These are phyloP conservation scores for Lutraria lutraria DNA, from an alignment of 2,888 invertebrate species.

Conservation along the genomic window DNA sequence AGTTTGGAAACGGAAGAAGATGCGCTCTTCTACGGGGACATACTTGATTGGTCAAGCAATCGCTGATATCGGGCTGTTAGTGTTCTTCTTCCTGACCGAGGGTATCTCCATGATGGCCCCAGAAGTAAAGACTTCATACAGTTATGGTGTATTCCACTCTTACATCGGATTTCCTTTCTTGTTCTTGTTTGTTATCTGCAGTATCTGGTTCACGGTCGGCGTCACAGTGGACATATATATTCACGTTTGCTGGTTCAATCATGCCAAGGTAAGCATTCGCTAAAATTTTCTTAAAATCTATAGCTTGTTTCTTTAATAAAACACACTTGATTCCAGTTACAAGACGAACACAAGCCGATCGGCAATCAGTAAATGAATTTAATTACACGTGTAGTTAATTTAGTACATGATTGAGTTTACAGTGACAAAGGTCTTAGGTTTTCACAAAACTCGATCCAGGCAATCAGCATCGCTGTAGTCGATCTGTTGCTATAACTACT, in stretches of 20 bases:
- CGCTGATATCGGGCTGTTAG: slow-evolving; percentile 74
- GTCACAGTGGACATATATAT: slow-evolving; percentile 83
- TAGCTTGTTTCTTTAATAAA: no score
- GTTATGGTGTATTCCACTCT: slow-evolving; percentile 75
- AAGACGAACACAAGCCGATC: no score
- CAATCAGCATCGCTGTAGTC: no score
- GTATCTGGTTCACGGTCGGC: slow-evolving; percentile 82
- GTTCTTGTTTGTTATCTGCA: slow-evolving; percentile 77
- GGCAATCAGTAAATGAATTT: no score
- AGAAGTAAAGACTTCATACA: slow-evolving; percentile 52
- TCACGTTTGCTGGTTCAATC: slow-evolving; percentile 80
- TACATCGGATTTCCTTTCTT: slow-evolving; percentile 79
- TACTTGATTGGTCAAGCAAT: slow-evolving; percentile 78
- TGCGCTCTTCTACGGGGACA: slow-evolving; percentile 68
- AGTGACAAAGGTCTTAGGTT: no score
- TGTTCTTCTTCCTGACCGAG: slow-evolving; percentile 76
- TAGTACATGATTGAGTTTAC: no score
- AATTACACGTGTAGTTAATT: no score
- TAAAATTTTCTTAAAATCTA: no score
- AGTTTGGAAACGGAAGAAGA: slow-evolving; percentile 60
- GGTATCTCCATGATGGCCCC: slow-evolving; percentile 70
- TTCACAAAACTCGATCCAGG: no score
- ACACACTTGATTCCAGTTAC: no score
- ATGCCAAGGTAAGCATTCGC: slow-evolving; percentile 72
- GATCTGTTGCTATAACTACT: no score